A percentile compares a stretch with the other conserved stretches of the same genome.
phyloP scores from a whole-genome alignment of 2,888 invertebrate species.

The Spisula solida region DNA sequence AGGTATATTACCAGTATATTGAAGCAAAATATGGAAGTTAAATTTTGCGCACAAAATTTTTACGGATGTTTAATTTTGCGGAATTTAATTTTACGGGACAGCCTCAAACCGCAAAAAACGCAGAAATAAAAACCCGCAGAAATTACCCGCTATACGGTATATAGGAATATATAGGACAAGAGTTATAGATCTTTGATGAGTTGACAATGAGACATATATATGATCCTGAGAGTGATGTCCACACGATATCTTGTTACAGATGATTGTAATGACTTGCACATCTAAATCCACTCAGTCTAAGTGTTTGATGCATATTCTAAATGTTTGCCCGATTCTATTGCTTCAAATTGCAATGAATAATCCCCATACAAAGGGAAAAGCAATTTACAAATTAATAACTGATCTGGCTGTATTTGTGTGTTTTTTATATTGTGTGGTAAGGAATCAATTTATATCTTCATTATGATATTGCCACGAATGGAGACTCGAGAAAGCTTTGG shows the following conservation, averaged over 20 bases:
- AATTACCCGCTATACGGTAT: no score
- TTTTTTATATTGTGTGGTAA: slow-evolving; percentile 30
- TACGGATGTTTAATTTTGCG: no score
- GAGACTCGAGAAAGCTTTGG: slow-evolving; percentile 24
- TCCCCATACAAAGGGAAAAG: slow-evolving; percentile 26
- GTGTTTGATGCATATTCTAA: slow-evolving; percentile 19
- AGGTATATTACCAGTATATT: no score
- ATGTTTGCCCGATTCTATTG: background rate
- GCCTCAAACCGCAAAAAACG: no score
- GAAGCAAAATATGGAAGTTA: no score
- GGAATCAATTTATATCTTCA: slow-evolving; percentile 35
- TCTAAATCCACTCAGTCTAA: slow-evolving; percentile 9
- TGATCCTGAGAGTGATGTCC: background rate
- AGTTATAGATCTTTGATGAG: background rate
- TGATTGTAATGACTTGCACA: slow-evolving; percentile 1
- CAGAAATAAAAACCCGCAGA: no score
- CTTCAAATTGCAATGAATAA: slow-evolving; percentile 32
- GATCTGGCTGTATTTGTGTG: slow-evolving; percentile 27
- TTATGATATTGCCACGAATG: slow-evolving; percentile 16
- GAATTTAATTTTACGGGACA: no score
- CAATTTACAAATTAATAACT: slow-evolving; percentile 52
- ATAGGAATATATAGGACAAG: background rate
- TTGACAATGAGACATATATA: background rate
- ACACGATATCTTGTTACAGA: background rate
- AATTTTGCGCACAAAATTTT: no score